Evolutionary conservation across 2,888 invertebrate species (phyloP), one percentile per base, ranked within the genome.

Genomic region (Caenorhabditis sinica): DNA sequence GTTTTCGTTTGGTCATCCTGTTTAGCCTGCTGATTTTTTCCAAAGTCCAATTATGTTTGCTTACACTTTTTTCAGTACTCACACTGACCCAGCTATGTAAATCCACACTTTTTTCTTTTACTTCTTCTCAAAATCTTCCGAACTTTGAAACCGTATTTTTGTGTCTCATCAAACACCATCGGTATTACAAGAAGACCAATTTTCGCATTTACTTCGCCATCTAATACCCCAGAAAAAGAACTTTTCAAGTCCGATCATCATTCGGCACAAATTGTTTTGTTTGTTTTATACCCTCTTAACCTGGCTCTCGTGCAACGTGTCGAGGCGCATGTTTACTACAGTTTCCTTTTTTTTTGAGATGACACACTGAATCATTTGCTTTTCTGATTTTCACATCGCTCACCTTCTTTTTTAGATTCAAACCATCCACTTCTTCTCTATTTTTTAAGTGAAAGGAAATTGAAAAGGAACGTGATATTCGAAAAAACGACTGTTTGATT

Each of bases 221-320:
- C 13, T 65, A 69, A 65, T 58, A 69, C 56, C 25, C 30, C 63
- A 28, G 36, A 36, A 49, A 45, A 51, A 25, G 28, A 74, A 77
- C 25, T 61, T 71, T 71, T 53, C 69, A 40, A 69, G 68, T 77
- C 61, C 60, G 68, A 69, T 76, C 76, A 69, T 33, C 58, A 30
- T 30, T 68, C 56, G 76, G 53, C 69, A 68, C 68, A 71, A 63
- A 63, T 71, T 75, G 61, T 74, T 69, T 74, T 82, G 74, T 74
- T 82, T 82, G 74, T 71, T 75, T 74, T 69, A 69, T 69, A 69
- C 61, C 81, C 81, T 81, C 81, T 81, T 74, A 81, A 81, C 74
- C 75, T 71, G 75, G 69, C 82, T 79, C 71, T 82, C 75, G 60
- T 68, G 53, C 61, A 71, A 65, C 65, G 69, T 82, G 63, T 72